Percentiles rank a stretch among this genome's conserved stretches.
phyloP scores from a whole-genome alignment of 2,797 vertebrate genomes.

The Naso thynnoides region DNA sequence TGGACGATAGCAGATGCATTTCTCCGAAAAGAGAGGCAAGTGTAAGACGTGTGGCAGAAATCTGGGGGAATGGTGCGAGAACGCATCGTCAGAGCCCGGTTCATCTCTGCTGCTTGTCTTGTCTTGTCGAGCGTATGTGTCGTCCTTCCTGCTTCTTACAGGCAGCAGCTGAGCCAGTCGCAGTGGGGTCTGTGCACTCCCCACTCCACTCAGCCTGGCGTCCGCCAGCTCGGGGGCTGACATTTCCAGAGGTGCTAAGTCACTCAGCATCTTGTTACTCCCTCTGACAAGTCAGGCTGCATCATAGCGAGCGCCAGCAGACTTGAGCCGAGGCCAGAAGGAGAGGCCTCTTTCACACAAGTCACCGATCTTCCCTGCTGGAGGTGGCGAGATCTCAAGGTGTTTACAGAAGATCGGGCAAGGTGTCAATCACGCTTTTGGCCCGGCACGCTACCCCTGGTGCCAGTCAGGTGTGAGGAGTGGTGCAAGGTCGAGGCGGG shows the following conservation, averaged over 20 bases:
- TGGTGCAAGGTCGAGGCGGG: slow-evolving; percentile 48
- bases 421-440: slow-evolving; percentile 78
- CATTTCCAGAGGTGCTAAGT: slow-evolving; percentile 88
- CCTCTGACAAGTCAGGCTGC: slow-evolving; percentile 79
- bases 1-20: slow-evolving; percentile 71
- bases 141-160: slow-evolving; percentile 57
- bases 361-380: slow-evolving; percentile 76
- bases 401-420: slow-evolving; percentile 80
- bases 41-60: slow-evolving; percentile 62
- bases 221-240: slow-evolving; percentile 79
- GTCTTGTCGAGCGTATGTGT: slow-evolving; percentile 49
- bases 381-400: slow-evolving; percentile 82
- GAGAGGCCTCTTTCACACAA: slow-evolving; percentile 75
- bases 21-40: slow-evolving; percentile 53
- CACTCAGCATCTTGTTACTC: slow-evolving; percentile 85
- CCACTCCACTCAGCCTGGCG: slow-evolving; percentile 68
- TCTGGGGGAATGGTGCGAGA: slow-evolving; percentile 45
- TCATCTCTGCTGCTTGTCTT: slow-evolving; percentile 63
- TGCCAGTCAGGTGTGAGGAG: slow-evolving; percentile 82
- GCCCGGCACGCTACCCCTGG: slow-evolving; percentile 60
- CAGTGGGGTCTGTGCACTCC: slow-evolving; percentile 54
- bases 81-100: slow-evolving; percentile 7
- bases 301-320: slow-evolving; percentile 69
- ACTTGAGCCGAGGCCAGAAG: slow-evolving; percentile 67
- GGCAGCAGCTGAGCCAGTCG: slow-evolving; percentile 76